Evolutionary conservation across 2,113 vertebrate genomes (phyloP).

Genomic region (Cryptoleucopteryx plumbea): DNA sequence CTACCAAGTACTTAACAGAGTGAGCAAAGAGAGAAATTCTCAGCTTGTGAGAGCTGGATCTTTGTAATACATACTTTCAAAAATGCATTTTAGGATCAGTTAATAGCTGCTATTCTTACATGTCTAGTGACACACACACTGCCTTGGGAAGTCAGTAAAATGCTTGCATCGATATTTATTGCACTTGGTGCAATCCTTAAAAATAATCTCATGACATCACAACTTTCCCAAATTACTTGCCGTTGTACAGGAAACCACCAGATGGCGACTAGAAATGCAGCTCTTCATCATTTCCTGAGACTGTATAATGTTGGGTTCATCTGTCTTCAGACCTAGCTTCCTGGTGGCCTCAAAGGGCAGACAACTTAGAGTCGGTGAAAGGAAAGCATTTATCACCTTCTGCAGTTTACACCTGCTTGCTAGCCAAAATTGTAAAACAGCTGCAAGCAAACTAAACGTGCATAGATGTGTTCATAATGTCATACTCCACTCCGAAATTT

Average conservation of each 20-base stretch:
- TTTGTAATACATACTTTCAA: background rate
- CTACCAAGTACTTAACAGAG: background rate
- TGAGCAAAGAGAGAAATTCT: background rate
- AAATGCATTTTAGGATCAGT: background rate
- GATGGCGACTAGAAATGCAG: constrained; percentile 40
- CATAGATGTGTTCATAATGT: background rate
- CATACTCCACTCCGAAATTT: background rate
- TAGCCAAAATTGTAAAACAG: constrained; percentile 9
- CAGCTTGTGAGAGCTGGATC: background rate
- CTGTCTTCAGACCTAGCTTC: background rate
- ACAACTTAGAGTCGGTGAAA: background rate
- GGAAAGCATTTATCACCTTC: constrained; percentile 44
- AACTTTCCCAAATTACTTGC: background rate
- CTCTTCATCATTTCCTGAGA: background rate
- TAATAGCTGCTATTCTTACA: background rate
- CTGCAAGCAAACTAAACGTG: background rate
- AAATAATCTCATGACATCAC: background rate
- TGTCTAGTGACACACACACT: background rate
- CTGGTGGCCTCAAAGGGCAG: constrained; percentile 29
- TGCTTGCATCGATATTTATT: background rate
- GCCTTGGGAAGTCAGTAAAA: background rate
- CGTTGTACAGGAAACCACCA: constrained; percentile 19
- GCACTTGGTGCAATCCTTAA: background rate
- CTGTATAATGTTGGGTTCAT: background rate
- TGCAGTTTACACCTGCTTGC: background rate